Base-by-base conservation (phyloP, 1,140 invertebrate genomes). In the Euwallacea fornicatus region DNA sequence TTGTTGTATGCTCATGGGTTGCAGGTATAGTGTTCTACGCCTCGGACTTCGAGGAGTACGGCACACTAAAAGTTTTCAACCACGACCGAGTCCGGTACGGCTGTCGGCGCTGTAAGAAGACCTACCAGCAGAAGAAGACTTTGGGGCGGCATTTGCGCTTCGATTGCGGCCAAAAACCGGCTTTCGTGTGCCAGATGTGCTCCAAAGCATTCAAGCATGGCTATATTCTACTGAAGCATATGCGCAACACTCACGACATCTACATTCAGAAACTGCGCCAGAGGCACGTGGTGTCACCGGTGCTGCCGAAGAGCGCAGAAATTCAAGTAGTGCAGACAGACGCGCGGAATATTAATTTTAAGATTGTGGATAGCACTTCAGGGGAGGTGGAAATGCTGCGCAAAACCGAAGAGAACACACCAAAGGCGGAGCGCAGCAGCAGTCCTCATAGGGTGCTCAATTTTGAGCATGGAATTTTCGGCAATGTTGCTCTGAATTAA, bases 111-210 rank as follows among this genome's bases (percentile, higher is more conserved):
- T 88, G 87, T 78, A 84, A 86, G 44, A 86, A 86, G 69, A 84
- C 84, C 69, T 86, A 86, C 78, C 83, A 84, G 76, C 84, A 85
- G 77, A 85, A 85, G 76, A 85, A 85, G 78, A 84, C 83, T 6
- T 74, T 86, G 47, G 79, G 76, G 7, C 76, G 81, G 58, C 85
- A 86, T 75, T 74, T 85, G 21, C 75, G 79, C 56, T 81, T 80
- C 54, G 85, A 85, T 78, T 91, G 90, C 79, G 87, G 88, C 10
- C 87, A 89, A 73, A 83, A 85, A 68, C 89, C 89, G 2, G 85
- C 86, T 71, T 91, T 90, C 82, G 83, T 86, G 75, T 89, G 86
- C 75, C 76, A 81, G n/a, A 70, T 85, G 42, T 86, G 85, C 72
- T 77, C 79, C 50, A 83, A 85, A 73, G 81, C 79, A 65, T 83